Percentiles rank a stretch among this genome's conserved stretches.
Conservation (phyloP, 1,140 invertebrate species). For the Euura saliciscinereae region DNA sequence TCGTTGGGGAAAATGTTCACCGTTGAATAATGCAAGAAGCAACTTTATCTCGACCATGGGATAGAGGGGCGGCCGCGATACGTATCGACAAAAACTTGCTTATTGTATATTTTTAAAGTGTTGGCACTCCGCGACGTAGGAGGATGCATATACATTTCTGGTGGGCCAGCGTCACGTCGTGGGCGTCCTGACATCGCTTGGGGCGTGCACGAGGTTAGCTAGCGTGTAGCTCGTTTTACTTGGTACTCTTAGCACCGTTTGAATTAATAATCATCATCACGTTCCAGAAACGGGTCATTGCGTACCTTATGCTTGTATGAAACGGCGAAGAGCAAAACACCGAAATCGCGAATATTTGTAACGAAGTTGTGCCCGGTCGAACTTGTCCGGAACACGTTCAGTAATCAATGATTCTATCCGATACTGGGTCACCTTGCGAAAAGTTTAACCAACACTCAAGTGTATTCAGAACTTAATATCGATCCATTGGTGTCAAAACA, state of each 20-base stretch:
- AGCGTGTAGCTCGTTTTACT: background rate
- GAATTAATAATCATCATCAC: conserved; percentile 38
- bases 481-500: too few relatives aligned
- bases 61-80: background rate
- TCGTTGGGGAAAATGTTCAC: background rate
- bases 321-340: too few relatives aligned
- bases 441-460: too few relatives aligned
- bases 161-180: background rate
- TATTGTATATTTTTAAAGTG: background rate
- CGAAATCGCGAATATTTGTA: too few relatives aligned
- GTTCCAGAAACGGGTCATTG: conserved; percentile 25
- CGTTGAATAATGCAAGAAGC: conserved; percentile 4
- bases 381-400: too few relatives aligned
- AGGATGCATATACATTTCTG: conserved; percentile 10
- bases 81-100: background rate
- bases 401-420: too few relatives aligned
- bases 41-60: background rate
- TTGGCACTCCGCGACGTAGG: background rate
- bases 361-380: too few relatives aligned
- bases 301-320: too few relatives aligned
- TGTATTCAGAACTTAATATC: too few relatives aligned
- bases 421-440: too few relatives aligned
- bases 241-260: conserved; percentile 28
- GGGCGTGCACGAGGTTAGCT: background rate
- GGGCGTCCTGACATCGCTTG: background rate